Evolutionary conservation across 2,888 invertebrate genomes (phyloP), one percentile per base, ranked within the genome.

Genomic region (Drosophila mimica): DNA sequence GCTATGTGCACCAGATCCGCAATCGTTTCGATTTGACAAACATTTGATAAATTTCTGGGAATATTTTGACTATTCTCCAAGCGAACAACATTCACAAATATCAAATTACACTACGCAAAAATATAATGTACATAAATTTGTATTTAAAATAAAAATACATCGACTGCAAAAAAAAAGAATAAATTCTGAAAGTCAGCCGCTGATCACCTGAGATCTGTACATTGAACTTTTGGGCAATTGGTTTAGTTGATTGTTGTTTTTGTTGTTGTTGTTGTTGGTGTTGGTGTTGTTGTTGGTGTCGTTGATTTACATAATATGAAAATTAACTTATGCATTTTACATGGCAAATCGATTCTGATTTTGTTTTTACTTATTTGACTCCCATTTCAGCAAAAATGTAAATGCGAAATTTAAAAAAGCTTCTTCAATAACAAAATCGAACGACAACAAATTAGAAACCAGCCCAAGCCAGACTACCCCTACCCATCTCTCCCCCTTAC

Each of bases 311-410:
- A 71, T 72, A 67, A 58, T 30, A 70, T 76, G 70, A 40, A 52
- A 83, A 85, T 82, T 52, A 60, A 59, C 54, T 64, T 60, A 52
- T 78, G 83, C 72, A 83, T 76, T 58, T 85, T 68, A 74, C 61
- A 77, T 63, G 57, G 25, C 30, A 40, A 46, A 49, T 53, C 31
- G 56, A 46, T 68, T 75, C 65, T 70, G 61, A 79, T 64, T 78
- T 68, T 34, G 13, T 58, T 69, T 68, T 58, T 67, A 28, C 54
- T 36, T 30, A n/a, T 30, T 58, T 59, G 54, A 53, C 48, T 79
- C 61, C 62, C 38, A 43, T 46, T 81, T 58, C 71, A 75, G 84
- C 61, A 43, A 74, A 83, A 79, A 87, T 82, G 84, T 81, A 82
- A 83, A 83, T 79, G 48, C 54, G 40, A 59, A 71, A 46, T 46